Base-by-base conservation (phyloP, 2,888 invertebrate species). In the Vesta saturnalis region DNA sequence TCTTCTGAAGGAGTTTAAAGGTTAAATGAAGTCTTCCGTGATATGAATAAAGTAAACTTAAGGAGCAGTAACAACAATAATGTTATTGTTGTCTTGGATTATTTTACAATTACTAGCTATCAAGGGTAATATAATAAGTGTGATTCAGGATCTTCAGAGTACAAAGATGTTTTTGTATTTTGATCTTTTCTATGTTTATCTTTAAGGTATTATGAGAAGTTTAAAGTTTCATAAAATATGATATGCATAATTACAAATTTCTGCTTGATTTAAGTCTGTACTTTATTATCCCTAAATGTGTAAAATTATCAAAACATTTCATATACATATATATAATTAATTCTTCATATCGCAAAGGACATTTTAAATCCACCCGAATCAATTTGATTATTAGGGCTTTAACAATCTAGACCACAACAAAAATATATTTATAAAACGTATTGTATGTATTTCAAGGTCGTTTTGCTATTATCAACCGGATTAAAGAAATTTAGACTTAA, bases 401-500 rank as follows among this genome's bases (percentile, higher is more conserved):
- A 30, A 19, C 39, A 39, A 39, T 39, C 2, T n/a, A 8, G 18
- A 19, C 52, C 52, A 21, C 52, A 52, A 52, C 52, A 52, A 52
- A 19, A n/a, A 1, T 16, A 12, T 52, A 18, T 52, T 52, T 52
- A 21, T 52, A 12, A 10, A 30, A n/a, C 39, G 39, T n/a, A 39
- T n/a, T n/a, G n/a, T n/a, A n/a, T n/a, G n/a, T 16, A 18, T 39
- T 18, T 35, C 56, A 56, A 64, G 49, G 63, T 5, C 57, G 15
- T 47, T 47, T 14, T 19, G 23, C 30, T 19, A 46, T 67, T 62
- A 67, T 67, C 58, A 63, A 54, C 54, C 35, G 58, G 63, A 67
- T 67, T 46, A 52, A 52, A 61, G 47, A 47, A 61, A 62, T 67
- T 62, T 67, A 67, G 61, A 62, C 15, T 52, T 43, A 46, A 39